Evolutionary conservation across 2,113 vertebrate genomes (phyloP), one percentile per base, ranked within the genome.

Genomic region (Cryptotis parvus): DNA sequence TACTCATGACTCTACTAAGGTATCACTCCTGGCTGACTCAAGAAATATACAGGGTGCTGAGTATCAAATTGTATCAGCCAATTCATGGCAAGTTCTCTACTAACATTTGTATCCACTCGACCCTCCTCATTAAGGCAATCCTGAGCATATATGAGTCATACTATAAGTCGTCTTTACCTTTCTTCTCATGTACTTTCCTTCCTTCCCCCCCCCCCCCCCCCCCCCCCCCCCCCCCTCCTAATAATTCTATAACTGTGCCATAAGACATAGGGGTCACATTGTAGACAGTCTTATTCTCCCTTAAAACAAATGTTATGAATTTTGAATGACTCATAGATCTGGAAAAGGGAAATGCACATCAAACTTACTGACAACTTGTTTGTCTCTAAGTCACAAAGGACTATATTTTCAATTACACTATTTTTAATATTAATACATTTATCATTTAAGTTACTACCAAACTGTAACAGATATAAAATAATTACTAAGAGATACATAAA

Each of bases 241-340:
- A 94, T 92, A 96, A 96, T 87, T 58, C 39, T 93, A 86, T 41
- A 93, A 68, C 75, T 94, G 74, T 43, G 49, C 78, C 72, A 35
- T 22, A 92, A 94, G 92, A 89, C 69, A 91, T 45, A 10, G 37
- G 93, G n/a, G 80, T 83, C 33, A 92, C 9, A 80, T 86, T 55
- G 1, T 15, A 87, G 18, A 16, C n/a, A 77, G 83, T 95, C 78
- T 75, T 91, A 78, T 26, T 90, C 9, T 77, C 89, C 3, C 75
- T 94, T 63, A 73, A 66, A 88, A 55, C 4, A 66, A 31, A 37
- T 87, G 89, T 88, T 94, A 84, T 88, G 92, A 95, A 88, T 39
- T 58, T 37, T 77, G 95, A 96, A 87, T 75, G 43, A 97, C 8
- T 15, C 45, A 79, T 1, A 80, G 69, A 87, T 93, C 52, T 75